Percentiles rank a stretch among this genome's conserved stretches.
These are phyloP conservation scores for Sporophila hypoxantha DNA, from an alignment of 2,113 vertebrate species.

Conservation along the genomic window DNA sequence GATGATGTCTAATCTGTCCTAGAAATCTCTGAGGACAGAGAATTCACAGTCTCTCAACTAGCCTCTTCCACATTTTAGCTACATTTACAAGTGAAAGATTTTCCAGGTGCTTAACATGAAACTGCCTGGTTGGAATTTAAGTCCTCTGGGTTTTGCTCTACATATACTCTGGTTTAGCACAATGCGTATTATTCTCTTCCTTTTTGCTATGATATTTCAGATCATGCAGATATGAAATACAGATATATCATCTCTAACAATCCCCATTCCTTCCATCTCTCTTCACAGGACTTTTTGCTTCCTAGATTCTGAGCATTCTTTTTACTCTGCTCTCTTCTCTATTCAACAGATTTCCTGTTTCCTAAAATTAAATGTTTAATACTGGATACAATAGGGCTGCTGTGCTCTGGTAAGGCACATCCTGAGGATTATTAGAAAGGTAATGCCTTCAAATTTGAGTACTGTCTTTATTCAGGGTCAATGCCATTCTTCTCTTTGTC, in stretches of 20 bases:
- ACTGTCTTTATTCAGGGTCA: background rate
- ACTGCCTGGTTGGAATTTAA: background rate
- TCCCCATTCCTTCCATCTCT: background rate
- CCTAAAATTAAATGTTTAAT: background rate
- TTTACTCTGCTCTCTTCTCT: background rate
- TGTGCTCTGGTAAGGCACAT: background rate
- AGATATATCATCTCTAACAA: background rate
- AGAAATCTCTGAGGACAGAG: background rate
- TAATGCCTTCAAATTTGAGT: background rate
- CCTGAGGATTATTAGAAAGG: background rate
- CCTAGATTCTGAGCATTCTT: background rate
- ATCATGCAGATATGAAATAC: background rate
- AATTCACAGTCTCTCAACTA: background rate
- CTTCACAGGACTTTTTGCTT: background rate
- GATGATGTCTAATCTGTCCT: background rate
- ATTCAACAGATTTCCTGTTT: conserved; percentile 4
- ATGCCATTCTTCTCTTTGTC: background rate
- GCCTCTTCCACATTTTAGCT: background rate
- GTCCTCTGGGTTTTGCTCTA: background rate
- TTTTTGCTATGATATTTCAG: background rate
- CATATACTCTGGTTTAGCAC: background rate
- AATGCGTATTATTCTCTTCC: background rate
- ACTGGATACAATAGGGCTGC: background rate
- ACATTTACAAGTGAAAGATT: background rate
- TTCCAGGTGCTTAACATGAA: background rate